Conservation (phyloP, 2,113 vertebrate species). For the Lepus europaeus region DNA sequence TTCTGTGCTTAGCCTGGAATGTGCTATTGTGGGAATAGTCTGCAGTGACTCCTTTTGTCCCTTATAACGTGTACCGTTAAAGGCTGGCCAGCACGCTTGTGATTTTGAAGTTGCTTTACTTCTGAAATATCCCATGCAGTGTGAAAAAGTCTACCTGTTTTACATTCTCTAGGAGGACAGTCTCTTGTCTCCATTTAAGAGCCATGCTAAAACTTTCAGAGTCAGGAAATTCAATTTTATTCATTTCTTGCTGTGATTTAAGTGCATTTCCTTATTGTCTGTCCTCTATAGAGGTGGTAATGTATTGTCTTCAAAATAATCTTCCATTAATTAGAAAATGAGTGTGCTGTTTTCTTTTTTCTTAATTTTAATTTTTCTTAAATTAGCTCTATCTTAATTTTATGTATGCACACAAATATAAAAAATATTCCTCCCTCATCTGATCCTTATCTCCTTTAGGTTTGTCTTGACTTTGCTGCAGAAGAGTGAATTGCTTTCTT, state of each 20-base stretch:
- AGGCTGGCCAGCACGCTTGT: not conserved
- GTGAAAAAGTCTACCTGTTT: not conserved
- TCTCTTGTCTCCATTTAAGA: not conserved
- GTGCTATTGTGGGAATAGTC: not conserved
- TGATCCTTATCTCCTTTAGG: not conserved
- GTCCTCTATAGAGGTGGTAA: not conserved
- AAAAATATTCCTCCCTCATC: not conserved
- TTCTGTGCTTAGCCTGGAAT: not conserved
- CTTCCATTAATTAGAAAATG: constrained; percentile 54
- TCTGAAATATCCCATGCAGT: not conserved
- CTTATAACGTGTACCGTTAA: not conserved
- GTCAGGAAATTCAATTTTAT: not conserved
- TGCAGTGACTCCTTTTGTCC: not conserved
- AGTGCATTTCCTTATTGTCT: constrained; percentile 41
- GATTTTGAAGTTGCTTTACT: constrained; percentile 1
- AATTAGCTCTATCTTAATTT: not conserved
- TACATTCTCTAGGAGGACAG: constrained; percentile 3
- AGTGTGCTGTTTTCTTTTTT: not conserved
- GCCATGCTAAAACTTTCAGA: not conserved
- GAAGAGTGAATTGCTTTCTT: not conserved
- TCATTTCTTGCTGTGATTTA: constrained; percentile 20
- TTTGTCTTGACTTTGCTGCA: constrained; percentile 46
- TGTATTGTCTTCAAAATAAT: constrained; percentile 31
- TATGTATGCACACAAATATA: not conserved
- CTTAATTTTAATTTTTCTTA: not conserved